phyloP scores from a whole-genome alignment of 2,797 vertebrate species.

The Coreius guichenoti region DNA sequence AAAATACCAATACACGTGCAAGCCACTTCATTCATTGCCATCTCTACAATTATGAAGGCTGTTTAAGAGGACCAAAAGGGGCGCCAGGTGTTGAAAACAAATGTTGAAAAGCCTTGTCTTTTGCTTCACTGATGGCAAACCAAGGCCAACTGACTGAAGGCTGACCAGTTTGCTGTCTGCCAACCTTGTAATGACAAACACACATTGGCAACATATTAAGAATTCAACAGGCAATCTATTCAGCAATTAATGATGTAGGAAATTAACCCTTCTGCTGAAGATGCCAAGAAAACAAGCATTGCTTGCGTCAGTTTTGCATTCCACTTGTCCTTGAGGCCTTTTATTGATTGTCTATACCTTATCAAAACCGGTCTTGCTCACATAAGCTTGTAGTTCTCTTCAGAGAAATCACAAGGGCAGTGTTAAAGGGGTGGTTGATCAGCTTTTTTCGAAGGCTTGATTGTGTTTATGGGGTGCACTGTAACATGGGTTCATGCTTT shows the following conservation, averaged over 20 bases:
- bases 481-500: too few species aligned
- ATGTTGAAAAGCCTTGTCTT: constrained; percentile 47
- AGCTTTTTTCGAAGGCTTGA: too few species aligned
- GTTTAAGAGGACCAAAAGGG: constrained; percentile 7
- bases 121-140: constrained; percentile 42
- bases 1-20: not conserved
- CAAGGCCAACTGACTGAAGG: constrained; percentile 68
- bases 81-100: constrained; percentile 40
- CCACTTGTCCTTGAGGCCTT: constrained; percentile 71
- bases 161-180: constrained; percentile 75
- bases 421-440: constrained; percentile 61
- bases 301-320: constrained; percentile 77
- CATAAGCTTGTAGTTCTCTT: not conserved
- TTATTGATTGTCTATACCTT: constrained; percentile 52
- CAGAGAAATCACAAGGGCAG: not conserved
- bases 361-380: constrained; percentile 26
- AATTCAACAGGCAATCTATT: constrained; percentile 85
- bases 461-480: too few species aligned
- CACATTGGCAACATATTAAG: constrained; percentile 82
- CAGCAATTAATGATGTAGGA: constrained; percentile 84
- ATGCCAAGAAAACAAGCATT: constrained; percentile 78
- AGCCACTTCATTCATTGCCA: constrained; percentile 28
- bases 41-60: constrained; percentile 20
- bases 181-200: constrained; percentile 80
- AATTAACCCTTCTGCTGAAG: constrained; percentile 80